These are phyloP conservation scores for Rhagoletis zephyria DNA, from an alignment of 1,140 invertebrate species.

Conservation along the genomic window DNA sequence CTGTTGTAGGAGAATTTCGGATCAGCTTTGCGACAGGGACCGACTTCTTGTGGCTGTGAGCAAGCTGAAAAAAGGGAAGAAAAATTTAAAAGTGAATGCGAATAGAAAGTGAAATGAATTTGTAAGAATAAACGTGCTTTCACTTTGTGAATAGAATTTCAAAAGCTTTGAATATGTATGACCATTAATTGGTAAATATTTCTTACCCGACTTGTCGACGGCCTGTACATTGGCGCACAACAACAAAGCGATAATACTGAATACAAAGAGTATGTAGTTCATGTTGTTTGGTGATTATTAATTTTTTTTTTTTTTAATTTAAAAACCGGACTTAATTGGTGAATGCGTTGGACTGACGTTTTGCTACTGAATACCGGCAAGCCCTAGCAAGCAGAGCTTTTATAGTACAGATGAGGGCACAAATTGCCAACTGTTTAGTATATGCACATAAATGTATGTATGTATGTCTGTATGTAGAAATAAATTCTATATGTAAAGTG, in stretches of 20 bases:
- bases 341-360: slow-evolving; percentile 11
- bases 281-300: slow-evolving; percentile 46
- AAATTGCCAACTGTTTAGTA: background rate
- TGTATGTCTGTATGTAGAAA: background rate
- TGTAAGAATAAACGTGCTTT: background rate
- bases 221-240: slow-evolving; percentile 51
- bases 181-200: background rate
- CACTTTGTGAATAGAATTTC: background rate
- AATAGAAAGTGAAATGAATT: slow-evolving; percentile 40
- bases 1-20: slow-evolving; percentile 78
- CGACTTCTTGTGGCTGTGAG: slow-evolving; percentile 76
- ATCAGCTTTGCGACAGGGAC: slow-evolving; percentile 77
- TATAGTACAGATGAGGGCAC: slow-evolving; percentile 32
- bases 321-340: background rate
- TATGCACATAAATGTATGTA: background rate
- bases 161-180: too few relatives aligned
- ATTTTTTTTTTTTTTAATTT: background rate
- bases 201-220: slow-evolving; percentile 55
- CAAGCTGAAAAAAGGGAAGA: slow-evolving; percentile 68
- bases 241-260: slow-evolving; percentile 54
- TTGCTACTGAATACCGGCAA: slow-evolving; percentile 13
- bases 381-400: slow-evolving; percentile 19
- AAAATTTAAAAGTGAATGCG: background rate
- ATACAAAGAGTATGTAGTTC: slow-evolving; percentile 54
- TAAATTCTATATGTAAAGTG: slow-evolving; percentile 14